Base-by-base conservation (phyloP, 2,888 invertebrate species). In the Chrysolina americana region DNA sequence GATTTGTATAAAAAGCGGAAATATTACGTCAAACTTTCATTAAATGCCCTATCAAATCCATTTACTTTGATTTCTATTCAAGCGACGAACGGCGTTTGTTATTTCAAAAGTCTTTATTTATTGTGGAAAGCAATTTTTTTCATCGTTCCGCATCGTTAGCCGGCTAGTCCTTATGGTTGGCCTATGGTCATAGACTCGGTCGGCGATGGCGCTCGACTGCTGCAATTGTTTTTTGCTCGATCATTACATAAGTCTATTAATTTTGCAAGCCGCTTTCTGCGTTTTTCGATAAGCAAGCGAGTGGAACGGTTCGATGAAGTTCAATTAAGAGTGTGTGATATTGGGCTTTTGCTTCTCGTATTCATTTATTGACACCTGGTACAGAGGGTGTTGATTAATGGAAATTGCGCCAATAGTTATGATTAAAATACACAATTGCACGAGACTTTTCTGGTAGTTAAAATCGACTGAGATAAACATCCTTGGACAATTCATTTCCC, bases 1-100 rank as follows among this genome's bases (percentile, higher is more conserved):
- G 19, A 48, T 41, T n/a, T 17, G n/a, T 44, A 70, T 70, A 74
- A 70, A 56, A 73, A 70, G 50, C 74, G 70, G 50, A 68, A 65
- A 74, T 50, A 53, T 74, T 74, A 74, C 74, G 71, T 64, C 68
- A 41, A 73, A 71, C 74, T 74, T 74, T 74, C 74, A 70, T 74
- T 62, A 44, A 65, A 70, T 70, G 28, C 36, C 23, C 68, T 44
- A 65, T 73, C 69, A 48, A 72, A 69, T 69, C 65, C 68, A 73
- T 65, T 73, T 36, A 68, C 56, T 69, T 47, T 69, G 72, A 56
- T 73, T 56, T 64, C 73, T 70, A 66, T 70, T 69, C 73, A 56
- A 59, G 36, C 62, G 19, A 66, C 21, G 36, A 48, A 68, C 62
- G 56, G 48, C 50, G 66, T 70, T 62, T 5, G 64, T 53, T 63